Evolutionary conservation across 2,113 vertebrate species (phyloP), one percentile per base, ranked within the genome.

Genomic region (Bos javanicus): DNA sequence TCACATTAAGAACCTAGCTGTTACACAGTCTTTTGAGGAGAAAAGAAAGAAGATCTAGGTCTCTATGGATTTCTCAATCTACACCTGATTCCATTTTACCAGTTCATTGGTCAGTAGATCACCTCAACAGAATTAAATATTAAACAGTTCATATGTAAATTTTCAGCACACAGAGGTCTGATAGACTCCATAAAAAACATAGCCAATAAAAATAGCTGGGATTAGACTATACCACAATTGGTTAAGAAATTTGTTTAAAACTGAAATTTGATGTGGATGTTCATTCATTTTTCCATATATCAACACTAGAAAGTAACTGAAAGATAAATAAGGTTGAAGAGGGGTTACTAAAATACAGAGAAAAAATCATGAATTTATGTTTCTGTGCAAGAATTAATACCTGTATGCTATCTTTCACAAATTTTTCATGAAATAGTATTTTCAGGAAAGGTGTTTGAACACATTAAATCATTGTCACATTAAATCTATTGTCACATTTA

Each of bases 1-100:
- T 76, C 1, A 19, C 0, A 1, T 21, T 25, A 57, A 52, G 17
- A 56, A 10, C 3, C 8, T 23, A 14, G 19, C 2, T 12, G 11
- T 30, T 28, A 30, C 21, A 13, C 3, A 26, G 10, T 15, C 23
- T 56, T 48, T 26, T 2, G 25, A 11, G 26, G 4, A 1, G 10
- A 36, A 2, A 39, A 6, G 3, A 7, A 36, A 57, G 13, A 59
- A 95, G 8, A 28, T 26, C 1, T 25, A 43, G 19, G 16, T 52
- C 56, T 43, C 46, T 43, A 1, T 16, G 36, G 2, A 28, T 26
- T 14, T 93, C 43, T 86, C 43, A 43, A 7, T 26, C 23, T 23
- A 56, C 0, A n/a, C 17, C 25, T 4, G 16, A 28, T 43, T 52
- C 3, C 3, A 6, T 71, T 10, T 87, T 8, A 59, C 16, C 8